phyloP scores from a whole-genome alignment of 2,797 vertebrate species.

The Myotis myotis region DNA sequence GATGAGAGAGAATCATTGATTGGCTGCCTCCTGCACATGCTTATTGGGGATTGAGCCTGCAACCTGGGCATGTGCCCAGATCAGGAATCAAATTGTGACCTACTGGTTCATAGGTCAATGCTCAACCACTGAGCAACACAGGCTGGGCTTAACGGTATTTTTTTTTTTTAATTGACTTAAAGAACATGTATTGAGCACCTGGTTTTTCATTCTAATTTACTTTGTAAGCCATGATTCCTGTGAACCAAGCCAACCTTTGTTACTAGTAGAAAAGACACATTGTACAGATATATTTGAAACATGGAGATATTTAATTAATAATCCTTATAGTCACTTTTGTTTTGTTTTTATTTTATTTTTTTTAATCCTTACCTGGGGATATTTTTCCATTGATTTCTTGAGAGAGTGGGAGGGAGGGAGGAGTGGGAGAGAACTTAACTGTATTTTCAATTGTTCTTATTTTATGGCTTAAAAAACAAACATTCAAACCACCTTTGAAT shows the following conservation, averaged over 20 bases:
- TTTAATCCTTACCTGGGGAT: too few species aligned
- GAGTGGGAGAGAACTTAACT: not conserved
- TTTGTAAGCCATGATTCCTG: not conserved
- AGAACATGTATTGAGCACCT: not conserved
- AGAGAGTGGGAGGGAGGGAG: too few species aligned
- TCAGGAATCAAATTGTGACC: too few species aligned
- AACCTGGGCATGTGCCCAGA: too few species aligned
- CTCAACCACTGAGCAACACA: too few species aligned
- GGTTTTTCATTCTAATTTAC: not conserved
- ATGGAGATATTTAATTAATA: not conserved
- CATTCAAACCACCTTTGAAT: not conserved
- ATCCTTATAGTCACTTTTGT: not conserved
- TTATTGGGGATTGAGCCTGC: too few species aligned
- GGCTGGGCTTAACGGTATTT: too few species aligned
- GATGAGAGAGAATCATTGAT: too few species aligned
- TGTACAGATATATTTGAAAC: not conserved
- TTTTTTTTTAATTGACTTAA: not conserved
- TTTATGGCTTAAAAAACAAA: not conserved
- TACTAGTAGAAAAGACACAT: not conserved
- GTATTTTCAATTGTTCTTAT: not conserved
- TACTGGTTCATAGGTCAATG: too few species aligned
- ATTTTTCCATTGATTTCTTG: too few species aligned
- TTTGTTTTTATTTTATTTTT: too few species aligned
- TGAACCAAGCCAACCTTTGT: not conserved
- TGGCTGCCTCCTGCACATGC: too few species aligned